These are phyloP conservation scores for Rhea pennata DNA, from an alignment of 2,113 vertebrate genomes.

Conservation along the genomic window DNA sequence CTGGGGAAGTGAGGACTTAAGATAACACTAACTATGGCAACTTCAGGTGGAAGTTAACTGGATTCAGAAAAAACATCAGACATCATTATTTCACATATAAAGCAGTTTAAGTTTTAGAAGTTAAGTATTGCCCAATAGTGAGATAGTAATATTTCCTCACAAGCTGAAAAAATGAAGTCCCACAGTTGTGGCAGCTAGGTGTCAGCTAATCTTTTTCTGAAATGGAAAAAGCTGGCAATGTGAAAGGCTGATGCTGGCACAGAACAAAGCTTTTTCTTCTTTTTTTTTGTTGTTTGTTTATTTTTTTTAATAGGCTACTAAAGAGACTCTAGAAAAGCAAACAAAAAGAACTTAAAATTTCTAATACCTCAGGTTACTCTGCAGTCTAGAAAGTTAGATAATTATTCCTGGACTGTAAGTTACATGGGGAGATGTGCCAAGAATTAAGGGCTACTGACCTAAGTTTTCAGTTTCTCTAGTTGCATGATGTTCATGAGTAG, in stretches of 20 bases:
- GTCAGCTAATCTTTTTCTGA: neutral
- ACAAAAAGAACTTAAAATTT: neutral
- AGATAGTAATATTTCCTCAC: no score
- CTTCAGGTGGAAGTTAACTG: neutral
- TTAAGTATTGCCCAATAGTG: neutral
- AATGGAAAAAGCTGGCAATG: neutral
- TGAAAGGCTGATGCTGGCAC: neutral
- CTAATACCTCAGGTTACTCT: neutral
- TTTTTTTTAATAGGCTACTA: neutral
- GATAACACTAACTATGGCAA: neutral
- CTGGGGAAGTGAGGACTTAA: neutral
- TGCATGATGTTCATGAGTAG: no score
- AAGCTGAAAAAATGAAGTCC: neutral
- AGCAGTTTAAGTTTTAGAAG: neutral
- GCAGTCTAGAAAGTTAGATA: neutral
- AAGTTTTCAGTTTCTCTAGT: neutral
- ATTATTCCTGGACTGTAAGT: neutral
- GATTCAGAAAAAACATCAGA: neutral
- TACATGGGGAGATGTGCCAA: neutral
- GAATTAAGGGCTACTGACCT: neutral
- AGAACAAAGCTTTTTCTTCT: neutral
- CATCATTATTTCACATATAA: neutral
- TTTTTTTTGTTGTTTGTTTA: neutral
- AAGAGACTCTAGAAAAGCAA: neutral
- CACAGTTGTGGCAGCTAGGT: neutral